Conservation (phyloP, 2,888 invertebrate species). For the Quadroppia sp. region DNA sequence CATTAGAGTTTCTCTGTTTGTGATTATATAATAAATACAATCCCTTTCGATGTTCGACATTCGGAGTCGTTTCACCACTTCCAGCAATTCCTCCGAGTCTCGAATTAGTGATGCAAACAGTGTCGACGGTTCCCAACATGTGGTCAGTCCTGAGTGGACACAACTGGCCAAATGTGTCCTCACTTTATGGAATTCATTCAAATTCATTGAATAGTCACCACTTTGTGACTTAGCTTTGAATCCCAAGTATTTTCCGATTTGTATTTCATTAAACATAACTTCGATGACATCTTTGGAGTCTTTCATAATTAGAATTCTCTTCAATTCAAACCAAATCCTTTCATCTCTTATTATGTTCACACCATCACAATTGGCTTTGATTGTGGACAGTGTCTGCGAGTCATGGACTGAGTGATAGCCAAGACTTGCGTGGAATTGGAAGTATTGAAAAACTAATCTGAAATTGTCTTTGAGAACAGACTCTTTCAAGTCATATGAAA, state of each 20-base stretch:
- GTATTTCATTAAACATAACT: conserved; percentile 38
- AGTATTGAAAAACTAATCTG: conserved; percentile 74
- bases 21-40: conserved; percentile 38
- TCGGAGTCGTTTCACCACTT: conserved; percentile 35
- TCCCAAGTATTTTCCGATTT: conserved; percentile 41
- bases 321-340: conserved; percentile 89
- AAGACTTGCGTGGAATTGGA: conserved; percentile 52
- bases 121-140: conserved; percentile 62
- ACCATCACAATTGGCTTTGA: conserved; percentile 71
- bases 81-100: conserved; percentile 60
- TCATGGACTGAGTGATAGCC: conserved; percentile 66
- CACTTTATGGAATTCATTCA: conserved; percentile 65
- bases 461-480: too few species aligned
- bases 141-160: conserved; percentile 54
- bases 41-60: conserved; percentile 43
- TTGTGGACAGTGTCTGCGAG: conserved; percentile 66
- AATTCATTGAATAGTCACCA: conserved; percentile 55
- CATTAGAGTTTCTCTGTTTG: conserved; percentile 5
- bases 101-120: conserved; percentile 67
- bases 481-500: too few species aligned
- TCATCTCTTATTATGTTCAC: conserved; percentile 76
- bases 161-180: conserved; percentile 57
- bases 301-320: conserved; percentile 68
- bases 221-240: not conserved
- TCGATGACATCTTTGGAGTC: conserved; percentile 31